Evolutionary conservation across 1,140 invertebrate species (phyloP).

Genomic region (Amyelois transitella): DNA sequence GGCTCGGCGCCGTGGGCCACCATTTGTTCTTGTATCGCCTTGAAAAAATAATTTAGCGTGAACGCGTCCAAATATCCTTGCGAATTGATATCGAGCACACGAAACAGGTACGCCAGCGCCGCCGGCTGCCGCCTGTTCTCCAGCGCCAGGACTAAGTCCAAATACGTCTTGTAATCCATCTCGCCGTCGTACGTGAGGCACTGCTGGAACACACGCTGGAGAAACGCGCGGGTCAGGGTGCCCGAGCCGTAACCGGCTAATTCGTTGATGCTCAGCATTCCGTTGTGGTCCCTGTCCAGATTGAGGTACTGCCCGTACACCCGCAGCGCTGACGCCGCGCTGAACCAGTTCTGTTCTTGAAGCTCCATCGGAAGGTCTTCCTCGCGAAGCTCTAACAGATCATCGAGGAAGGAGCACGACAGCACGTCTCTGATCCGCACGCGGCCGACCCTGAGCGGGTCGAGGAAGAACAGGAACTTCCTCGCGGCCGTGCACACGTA

Average conservation of each 20-base stretch:
- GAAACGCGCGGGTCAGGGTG: constrained; percentile 92
- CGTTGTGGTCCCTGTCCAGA: constrained; percentile 95
- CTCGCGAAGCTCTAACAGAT: constrained; percentile 91
- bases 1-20: constrained; percentile 87
- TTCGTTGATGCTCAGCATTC: constrained; percentile 94
- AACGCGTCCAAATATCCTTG: constrained; percentile 93
- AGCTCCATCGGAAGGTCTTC: constrained; percentile 88
- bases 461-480: constrained; percentile 97
- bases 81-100: constrained; percentile 93
- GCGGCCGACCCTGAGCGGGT: constrained; percentile 89
- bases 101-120: constrained; percentile 92
- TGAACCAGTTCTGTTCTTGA: constrained; percentile 96
- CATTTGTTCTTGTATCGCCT: constrained; percentile 95
- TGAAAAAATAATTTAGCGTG: constrained; percentile 90
- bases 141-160: constrained; percentile 95
- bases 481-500: constrained; percentile 96
- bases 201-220: constrained; percentile 96
- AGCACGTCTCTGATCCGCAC: constrained; percentile 94
- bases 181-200: constrained; percentile 96
- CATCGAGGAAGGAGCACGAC: constrained; percentile 93
- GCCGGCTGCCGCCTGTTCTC: constrained; percentile 95
- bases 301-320: constrained; percentile 96
- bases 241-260: constrained; percentile 92
- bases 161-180: constrained; percentile 98
- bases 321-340: constrained; percentile 89